Base-by-base conservation (phyloP, 2,888 invertebrate species). In the Podabrus alpinus region DNA sequence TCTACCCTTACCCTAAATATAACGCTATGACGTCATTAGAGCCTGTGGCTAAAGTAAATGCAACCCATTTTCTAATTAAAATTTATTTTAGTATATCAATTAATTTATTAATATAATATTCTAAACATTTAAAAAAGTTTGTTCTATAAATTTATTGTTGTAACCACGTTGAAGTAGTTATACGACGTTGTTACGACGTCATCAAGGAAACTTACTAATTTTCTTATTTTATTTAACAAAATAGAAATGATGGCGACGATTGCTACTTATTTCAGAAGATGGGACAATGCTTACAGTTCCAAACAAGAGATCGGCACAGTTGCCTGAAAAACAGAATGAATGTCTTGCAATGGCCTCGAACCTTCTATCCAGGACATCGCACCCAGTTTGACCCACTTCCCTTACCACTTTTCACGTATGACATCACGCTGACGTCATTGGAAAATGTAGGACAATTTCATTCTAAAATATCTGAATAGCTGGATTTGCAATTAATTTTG, bases 371-470 rank as follows among this genome's bases (percentile, higher is more conserved):
- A 88, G 91, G 90, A 88, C 89, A 89, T 89, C 91, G 91, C 90
- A 91, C 89, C 91, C 91, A 90, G 89, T 88, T 88, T 90, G 91
- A 91, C 91, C 92, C 88, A 92, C 88, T 90, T 92, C 90, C 88
- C 77, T 77, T 79, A 74, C 75, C 66, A 75, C 66, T 60, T 77
- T 77, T 75, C 80, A 83, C 83, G 79, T 82, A 83, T 86, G 86
- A 86, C 86, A 84, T 86, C 85, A 84, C 77, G 86, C 88, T 90
- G 90, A 91, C 90, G 91, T 91, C 90, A 90, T 88, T 88, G 80
- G 82, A 87, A 64, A 87, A 90, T 90, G 89, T 89, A 87, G 90
- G 90, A 89, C 90, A 90, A 89, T 90, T 91, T 91, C 91, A 91
- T 91, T 91, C 91, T 91, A 89, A 90, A 90, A 90, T 89, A 89